Base-by-base conservation (phyloP, 2,113 vertebrate species). In the Rallus limicola region DNA sequence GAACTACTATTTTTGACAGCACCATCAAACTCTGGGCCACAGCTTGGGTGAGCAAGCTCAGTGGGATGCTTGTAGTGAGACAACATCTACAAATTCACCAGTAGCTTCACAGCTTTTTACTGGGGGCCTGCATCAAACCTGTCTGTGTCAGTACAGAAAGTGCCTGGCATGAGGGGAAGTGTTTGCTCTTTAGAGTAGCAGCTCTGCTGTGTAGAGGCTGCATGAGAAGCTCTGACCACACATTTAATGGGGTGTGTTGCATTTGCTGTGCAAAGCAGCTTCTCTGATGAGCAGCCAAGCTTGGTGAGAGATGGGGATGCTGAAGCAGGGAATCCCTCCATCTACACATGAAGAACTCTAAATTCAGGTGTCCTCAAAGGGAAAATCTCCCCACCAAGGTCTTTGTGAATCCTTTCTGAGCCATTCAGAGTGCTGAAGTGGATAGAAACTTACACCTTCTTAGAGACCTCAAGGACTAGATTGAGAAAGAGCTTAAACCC, bases 191-290 rank as follows among this genome's bases (percentile, higher is more conserved):
- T 26, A 33, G 31, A 11, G 31, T 16, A 40, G 67, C 28, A n/a
- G 68, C 23, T 48, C 8, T 69, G 53, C 71, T 6, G 1, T 31
- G 38, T 40, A 7, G 50, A 24, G 83, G 4, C 26, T 46, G 44
- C 44, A 18, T 15, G 15, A 46, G 33, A 31, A 63, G 67, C 59
- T 63, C 11, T 52, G 38, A 9, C 17, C 17, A 33, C 38, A 17
- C 4, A 0, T 52, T 28, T 11, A 67, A 19, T 13, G 16, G 62
- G 9, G 0, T 14, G n/a, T 21, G 6, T 33, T 42, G 36, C 46
- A 28, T 28, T 59, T 14, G 14, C 56, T 69, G 42, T 42, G 59
- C 29, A 28, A 0, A 0, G 2, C 16, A 48, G 46, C 20, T 48
- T 46, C 12, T 76, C 52, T 86, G 64, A 15, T 25, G 26, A 10